Conservation (phyloP, 2,113 vertebrate species). For the Podiceps cristatus region DNA sequence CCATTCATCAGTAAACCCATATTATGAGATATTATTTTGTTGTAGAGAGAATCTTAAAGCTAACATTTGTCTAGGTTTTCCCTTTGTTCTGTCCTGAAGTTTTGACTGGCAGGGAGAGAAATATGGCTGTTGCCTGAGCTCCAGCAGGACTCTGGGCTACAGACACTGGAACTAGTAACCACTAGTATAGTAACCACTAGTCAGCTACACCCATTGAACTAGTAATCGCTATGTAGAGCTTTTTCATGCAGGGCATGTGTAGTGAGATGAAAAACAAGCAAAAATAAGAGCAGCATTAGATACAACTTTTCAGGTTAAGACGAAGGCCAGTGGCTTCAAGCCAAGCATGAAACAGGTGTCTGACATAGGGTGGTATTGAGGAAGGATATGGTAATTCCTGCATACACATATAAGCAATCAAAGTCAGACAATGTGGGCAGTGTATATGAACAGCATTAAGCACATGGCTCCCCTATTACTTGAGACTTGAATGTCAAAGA, state of each 20-base stretch:
- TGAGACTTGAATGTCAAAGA: not conserved
- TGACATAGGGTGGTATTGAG: not conserved
- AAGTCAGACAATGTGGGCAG: not conserved
- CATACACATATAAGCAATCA: not conserved
- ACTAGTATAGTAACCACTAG: not conserved
- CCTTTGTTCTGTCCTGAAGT: not conserved
- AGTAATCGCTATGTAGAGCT: fast-evolving
- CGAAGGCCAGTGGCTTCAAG: not conserved
- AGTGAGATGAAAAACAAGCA: not conserved
- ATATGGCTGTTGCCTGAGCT: not conserved
- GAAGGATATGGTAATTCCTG: not conserved
- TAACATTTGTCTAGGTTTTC: not conserved
- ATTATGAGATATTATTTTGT: not conserved
- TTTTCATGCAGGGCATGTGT: not conserved
- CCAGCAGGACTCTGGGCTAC: not conserved
- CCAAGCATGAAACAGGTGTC: not conserved
- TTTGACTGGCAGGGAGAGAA: not conserved
- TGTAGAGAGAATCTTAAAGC: not conserved
- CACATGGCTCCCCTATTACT: not conserved
- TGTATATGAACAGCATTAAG: not conserved
- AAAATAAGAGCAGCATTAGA: not conserved
- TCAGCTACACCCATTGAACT: not conserved
- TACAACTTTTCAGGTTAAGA: not conserved
- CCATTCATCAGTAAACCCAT: not conserved
- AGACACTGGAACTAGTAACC: not conserved